Conservation (phyloP, 1,140 invertebrate genomes). For the Dendrolimus punctatus region DNA sequence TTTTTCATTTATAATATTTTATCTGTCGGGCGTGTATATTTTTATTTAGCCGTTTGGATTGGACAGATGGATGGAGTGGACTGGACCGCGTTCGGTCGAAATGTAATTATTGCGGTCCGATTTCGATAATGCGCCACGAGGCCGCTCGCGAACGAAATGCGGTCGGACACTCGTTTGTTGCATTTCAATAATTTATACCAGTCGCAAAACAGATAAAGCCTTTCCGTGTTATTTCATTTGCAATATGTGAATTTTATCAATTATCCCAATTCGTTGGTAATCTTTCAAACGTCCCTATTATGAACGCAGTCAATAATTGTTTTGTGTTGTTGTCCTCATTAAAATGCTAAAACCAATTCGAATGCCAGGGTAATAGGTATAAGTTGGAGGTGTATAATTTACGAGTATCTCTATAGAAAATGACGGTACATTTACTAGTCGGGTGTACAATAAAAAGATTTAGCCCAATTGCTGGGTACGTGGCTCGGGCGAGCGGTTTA, state of each 20-base stretch:
- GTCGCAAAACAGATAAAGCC: conserved; percentile 47
- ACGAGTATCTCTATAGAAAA: too few relatives aligned
- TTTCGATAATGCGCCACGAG: conserved; percentile 65
- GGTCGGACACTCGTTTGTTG: conserved; percentile 55
- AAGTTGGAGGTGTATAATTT: too few relatives aligned
- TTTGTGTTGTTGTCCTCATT: too few relatives aligned
- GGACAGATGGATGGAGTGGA: conserved; percentile 54
- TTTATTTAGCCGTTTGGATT: conserved; percentile 44
- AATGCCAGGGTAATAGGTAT: too few relatives aligned
- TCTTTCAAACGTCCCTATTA: conserved; percentile 3
- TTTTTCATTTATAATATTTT: conserved; percentile 53
- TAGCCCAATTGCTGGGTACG: conserved; percentile 48
- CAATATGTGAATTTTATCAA: conserved; percentile 6
- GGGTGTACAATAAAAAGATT: conserved; percentile 45
- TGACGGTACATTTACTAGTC: conserved; percentile 11
- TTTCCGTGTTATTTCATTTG: conserved; percentile 45
- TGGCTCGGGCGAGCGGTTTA: conserved; percentile 43
- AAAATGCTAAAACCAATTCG: too few relatives aligned
- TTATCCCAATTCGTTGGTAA: conserved; percentile 24
- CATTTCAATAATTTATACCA: conserved; percentile 64
- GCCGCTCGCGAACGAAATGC: conserved; percentile 51
- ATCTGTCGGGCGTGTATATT: conserved; percentile 37
- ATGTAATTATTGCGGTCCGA: conserved; percentile 68
- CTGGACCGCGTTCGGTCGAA: conserved; percentile 48
- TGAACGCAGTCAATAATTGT: too few relatives aligned